phyloP scores from a whole-genome alignment of 2,888 invertebrate species.

The Drosophila kambysellisi region DNA sequence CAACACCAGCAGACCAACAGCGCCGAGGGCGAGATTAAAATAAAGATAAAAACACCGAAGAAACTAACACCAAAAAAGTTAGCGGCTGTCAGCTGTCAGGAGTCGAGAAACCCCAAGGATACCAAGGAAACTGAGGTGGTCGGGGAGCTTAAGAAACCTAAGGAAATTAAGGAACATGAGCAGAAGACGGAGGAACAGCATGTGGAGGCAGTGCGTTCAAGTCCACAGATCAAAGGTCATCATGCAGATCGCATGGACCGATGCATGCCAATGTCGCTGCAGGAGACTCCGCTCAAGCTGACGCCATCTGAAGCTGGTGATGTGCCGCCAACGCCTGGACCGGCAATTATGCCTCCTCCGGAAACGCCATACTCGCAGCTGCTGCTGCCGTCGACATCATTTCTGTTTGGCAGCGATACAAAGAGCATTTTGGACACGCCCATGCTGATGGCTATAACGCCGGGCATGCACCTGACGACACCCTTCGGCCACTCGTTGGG shows the following conservation, averaged over 20 bases:
- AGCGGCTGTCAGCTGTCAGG: background rate
- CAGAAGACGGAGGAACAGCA: background rate
- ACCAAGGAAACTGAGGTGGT: background rate
- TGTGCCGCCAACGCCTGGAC: constrained; percentile 87
- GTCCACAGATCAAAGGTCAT: background rate
- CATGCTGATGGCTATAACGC: constrained; percentile 86
- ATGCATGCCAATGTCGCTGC: constrained; percentile 64
- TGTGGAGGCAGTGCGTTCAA: background rate
- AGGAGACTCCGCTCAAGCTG: constrained; percentile 88
- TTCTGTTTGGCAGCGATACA: constrained; percentile 83
- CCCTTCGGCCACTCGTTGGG: constrained; percentile 70
- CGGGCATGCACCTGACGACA: constrained; percentile 74
- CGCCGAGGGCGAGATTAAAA: constrained; percentile 55
- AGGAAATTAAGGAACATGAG: background rate
- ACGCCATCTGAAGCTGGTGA: constrained; percentile 44
- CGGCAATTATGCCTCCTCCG: constrained; percentile 82
- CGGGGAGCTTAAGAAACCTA: background rate
- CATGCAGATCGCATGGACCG: constrained; percentile 61
- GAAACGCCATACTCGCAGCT: constrained; percentile 77
- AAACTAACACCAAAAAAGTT: constrained; percentile 43
- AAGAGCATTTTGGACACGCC: constrained; percentile 88
- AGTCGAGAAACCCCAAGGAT: background rate
- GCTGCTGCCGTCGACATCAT: constrained; percentile 62
- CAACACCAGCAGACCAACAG: constrained; percentile 5
- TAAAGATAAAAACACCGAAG: constrained; percentile 74